Base-by-base conservation (phyloP, 2,888 invertebrate genomes). In the Polyommatus iphigenia region DNA sequence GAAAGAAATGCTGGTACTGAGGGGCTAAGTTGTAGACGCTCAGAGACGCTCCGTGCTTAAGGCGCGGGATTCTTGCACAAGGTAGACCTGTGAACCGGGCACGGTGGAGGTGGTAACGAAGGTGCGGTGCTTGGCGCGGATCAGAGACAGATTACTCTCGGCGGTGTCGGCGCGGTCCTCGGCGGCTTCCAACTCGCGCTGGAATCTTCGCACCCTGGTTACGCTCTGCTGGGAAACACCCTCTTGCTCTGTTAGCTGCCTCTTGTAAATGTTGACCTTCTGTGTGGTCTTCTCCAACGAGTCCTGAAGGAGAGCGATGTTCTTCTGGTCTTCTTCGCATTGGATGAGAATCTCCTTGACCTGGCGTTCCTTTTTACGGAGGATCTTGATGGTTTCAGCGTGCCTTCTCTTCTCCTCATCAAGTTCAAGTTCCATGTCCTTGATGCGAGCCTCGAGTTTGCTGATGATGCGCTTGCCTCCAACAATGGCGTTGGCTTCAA, bases 341-440 rank as follows among this genome's bases (percentile, higher is more conserved):
- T 98, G 98, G 86, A 99, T 97, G 94, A 98, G 96, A 82, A 99
- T 96, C 93, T 99, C 99, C 95, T 99, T 99, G 88, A 99, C 97
- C 87, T 97, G 96, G 87, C 99, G 98, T 91, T 99, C 99, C 96
- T 99, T 99, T 96, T 99, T 99, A 94, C 99, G 97, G 89, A 99
- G 95, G 91, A 99, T 98, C 96, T 99, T 99, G 92, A 99, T 98
- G 87, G 99, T 98, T 94, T 99, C 99, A 84, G 98, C 97, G 94
- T 99, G 99, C 90, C 99, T 97, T 90, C 99, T 97, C 95, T 98
- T 98, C 94, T 99, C 99, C 92, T 99, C 99, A 88, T 99, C 99
- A 84, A 98, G 94, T 93, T 99, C 99, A 85, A 98, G 95, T 93
- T 99, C 99, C 93, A 99, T 95, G 88, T 99, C 99, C 88, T 98